Conservation (phyloP, 2,888 invertebrate species). For the Ceraclea dissimilis region DNA sequence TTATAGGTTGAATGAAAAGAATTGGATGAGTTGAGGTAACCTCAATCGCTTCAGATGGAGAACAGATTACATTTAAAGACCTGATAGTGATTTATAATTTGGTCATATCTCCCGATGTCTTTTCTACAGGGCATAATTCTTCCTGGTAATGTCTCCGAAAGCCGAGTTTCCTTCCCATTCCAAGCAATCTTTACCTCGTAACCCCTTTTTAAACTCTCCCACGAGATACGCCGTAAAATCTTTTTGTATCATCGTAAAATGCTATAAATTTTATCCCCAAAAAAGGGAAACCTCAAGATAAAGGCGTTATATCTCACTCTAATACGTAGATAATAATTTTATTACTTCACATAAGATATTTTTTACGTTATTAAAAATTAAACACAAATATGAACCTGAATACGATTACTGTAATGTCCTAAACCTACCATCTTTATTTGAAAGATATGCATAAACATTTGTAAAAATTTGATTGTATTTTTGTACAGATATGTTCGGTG, state of each 20-base stretch:
- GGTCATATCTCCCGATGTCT: slow-evolving; percentile 7
- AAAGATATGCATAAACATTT: no score
- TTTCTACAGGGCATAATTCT: neutral
- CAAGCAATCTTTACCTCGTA: neutral
- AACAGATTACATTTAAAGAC: slow-evolving; percentile 4
- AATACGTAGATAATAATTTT: neutral
- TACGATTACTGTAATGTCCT: no score
- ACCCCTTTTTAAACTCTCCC: slow-evolving; percentile 7
- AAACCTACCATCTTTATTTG: no score
- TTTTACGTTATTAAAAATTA: no score
- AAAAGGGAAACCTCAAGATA: slow-evolving; percentile 10
- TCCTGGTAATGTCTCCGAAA: slow-evolving; percentile 7
- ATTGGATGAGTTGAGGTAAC: no score
- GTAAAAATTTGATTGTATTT: no score
- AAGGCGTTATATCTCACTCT: neutral
- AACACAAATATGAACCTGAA: no score
- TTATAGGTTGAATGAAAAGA: no score
- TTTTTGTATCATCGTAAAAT: slow-evolving; percentile 13
- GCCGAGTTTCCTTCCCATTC: neutral
- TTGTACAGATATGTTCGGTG: no score
- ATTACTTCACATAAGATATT: neutral
- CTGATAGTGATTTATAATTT: slow-evolving; percentile 3
- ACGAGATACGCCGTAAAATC: slow-evolving; percentile 7
- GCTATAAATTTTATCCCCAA: slow-evolving; percentile 8
- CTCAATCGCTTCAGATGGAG: neutral